phyloP scores from a whole-genome alignment of 1,140 invertebrate genomes.

The Potamilus streckersoni region DNA sequence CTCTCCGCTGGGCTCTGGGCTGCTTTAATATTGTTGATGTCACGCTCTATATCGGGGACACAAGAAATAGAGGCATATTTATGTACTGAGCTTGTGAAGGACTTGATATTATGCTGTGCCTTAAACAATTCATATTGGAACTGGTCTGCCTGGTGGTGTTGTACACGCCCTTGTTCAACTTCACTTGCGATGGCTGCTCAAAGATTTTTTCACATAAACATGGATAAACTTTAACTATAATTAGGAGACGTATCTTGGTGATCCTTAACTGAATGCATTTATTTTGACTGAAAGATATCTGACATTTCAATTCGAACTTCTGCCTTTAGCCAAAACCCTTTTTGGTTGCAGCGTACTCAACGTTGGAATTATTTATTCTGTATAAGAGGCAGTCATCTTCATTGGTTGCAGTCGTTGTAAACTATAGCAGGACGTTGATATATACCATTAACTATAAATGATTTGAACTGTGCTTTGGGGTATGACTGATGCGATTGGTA shows the following conservation, averaged over 20 bases:
- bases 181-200: slow-evolving; percentile 11
- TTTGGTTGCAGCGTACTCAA: neutral
- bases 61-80: too few relatives aligned
- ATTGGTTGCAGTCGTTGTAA: neutral
- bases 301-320: slow-evolving; percentile 9
- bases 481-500: too few relatives aligned
- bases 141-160: neutral
- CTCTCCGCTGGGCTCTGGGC: too few relatives aligned
- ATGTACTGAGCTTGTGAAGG: too few relatives aligned
- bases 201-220: slow-evolving; percentile 15
- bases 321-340: neutral
- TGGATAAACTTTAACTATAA: slow-evolving; percentile 7
- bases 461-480: too few relatives aligned
- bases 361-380: neutral
- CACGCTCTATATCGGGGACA: too few relatives aligned
- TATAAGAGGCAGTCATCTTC: slow-evolving; percentile 7
- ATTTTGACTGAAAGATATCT: slow-evolving; percentile 19
- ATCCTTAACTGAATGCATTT: slow-evolving; percentile 12
- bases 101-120: too few relatives aligned
- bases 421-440: too few relatives aligned
- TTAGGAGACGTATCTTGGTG: slow-evolving; percentile 1
- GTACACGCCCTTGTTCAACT: slow-evolving; percentile 10
- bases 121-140: too few relatives aligned
- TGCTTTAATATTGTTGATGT: too few relatives aligned
- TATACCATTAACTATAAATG: too few relatives aligned